These are phyloP conservation scores for Ophthalmolycus amberensis DNA, from an alignment of 2,113 vertebrate genomes.

Conservation along the genomic window DNA sequence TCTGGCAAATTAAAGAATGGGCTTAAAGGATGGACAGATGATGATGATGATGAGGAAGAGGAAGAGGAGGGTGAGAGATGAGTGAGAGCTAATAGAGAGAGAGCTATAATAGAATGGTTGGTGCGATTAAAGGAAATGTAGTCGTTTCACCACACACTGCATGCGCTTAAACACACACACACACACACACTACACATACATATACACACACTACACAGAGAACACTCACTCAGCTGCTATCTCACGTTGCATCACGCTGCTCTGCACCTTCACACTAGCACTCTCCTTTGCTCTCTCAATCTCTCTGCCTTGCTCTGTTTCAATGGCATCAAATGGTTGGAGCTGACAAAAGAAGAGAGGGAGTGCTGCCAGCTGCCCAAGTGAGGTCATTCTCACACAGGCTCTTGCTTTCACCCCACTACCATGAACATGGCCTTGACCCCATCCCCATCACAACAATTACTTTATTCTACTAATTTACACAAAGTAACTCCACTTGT, in stretches of 20 bases:
- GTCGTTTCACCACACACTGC: slow-evolving; percentile 49
- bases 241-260: slow-evolving; percentile 81
- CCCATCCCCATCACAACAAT: slow-evolving; percentile 54
- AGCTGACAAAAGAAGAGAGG: slow-evolving; percentile 77
- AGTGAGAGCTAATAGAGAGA: slow-evolving; percentile 44
- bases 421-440: slow-evolving; percentile 72
- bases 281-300: slow-evolving; percentile 65
- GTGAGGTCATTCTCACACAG: slow-evolving; percentile 68
- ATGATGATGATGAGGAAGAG: slow-evolving; percentile 7
- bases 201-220: slow-evolving; percentile 18
- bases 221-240: slow-evolving; percentile 77
- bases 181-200: slow-evolving; percentile 15
- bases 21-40: slow-evolving; percentile 38
- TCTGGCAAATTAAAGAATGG: slow-evolving; percentile 40
- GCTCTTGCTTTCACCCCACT: slow-evolving; percentile 37
- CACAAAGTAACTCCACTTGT: slow-evolving; percentile 64
- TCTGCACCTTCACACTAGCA: slow-evolving; percentile 78
- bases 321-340: slow-evolving; percentile 79
- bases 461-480: slow-evolving; percentile 64
- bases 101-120: slow-evolving; percentile 51
- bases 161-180: background rate
- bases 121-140: slow-evolving; percentile 56
- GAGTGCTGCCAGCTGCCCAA: slow-evolving; percentile 76
- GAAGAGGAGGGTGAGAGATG: slow-evolving; percentile 36
- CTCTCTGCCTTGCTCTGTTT: slow-evolving; percentile 66